phyloP scores from a whole-genome alignment of 2,797 vertebrate genomes.

The Neoniphon sammara region DNA sequence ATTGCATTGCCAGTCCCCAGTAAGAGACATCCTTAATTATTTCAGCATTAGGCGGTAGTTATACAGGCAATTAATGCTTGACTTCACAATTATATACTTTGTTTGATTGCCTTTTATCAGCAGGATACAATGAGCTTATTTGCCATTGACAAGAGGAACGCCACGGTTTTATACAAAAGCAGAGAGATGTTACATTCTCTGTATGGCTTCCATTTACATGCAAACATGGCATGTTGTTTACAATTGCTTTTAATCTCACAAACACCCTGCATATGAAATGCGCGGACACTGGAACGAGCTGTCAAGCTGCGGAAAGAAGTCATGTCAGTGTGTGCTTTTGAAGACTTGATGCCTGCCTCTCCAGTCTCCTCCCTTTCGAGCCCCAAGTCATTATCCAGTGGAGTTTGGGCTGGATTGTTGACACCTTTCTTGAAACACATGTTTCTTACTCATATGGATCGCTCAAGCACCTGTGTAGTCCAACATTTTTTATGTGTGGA shows the following conservation, averaged over 20 bases:
- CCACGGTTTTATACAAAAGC: constrained; percentile 72
- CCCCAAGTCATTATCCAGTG: constrained; percentile 38
- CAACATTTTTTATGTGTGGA: constrained; percentile 62
- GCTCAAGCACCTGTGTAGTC: constrained; percentile 28
- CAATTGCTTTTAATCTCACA: constrained; percentile 70
- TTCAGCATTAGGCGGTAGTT: constrained; percentile 79
- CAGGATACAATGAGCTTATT: constrained; percentile 74
- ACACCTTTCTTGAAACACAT: constrained; percentile 60
- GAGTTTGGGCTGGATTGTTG: constrained; percentile 55
- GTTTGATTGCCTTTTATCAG: constrained; percentile 82
- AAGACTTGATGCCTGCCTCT: constrained; percentile 40
- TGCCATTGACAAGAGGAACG: constrained; percentile 69
- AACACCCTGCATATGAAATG: constrained; percentile 49
- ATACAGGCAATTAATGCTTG: constrained; percentile 82
- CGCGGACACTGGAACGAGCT: constrained; percentile 53
- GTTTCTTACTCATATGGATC: constrained; percentile 45
- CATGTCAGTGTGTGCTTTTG: constrained; percentile 57
- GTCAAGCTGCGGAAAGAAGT: constrained; percentile 55
- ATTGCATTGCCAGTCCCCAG: constrained; percentile 79
- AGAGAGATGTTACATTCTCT: constrained; percentile 71
- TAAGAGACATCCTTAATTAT: constrained; percentile 82
- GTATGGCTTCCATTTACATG: constrained; percentile 70
- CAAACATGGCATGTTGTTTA: constrained; percentile 67
- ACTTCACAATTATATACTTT: constrained; percentile 83
- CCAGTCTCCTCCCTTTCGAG: constrained; percentile 33